Percentiles rank a stretch among this genome's conserved stretches.
Evolutionary conservation across 2,113 vertebrate species (phyloP).

Genomic region (Tenebrosternarchus preto): DNA sequence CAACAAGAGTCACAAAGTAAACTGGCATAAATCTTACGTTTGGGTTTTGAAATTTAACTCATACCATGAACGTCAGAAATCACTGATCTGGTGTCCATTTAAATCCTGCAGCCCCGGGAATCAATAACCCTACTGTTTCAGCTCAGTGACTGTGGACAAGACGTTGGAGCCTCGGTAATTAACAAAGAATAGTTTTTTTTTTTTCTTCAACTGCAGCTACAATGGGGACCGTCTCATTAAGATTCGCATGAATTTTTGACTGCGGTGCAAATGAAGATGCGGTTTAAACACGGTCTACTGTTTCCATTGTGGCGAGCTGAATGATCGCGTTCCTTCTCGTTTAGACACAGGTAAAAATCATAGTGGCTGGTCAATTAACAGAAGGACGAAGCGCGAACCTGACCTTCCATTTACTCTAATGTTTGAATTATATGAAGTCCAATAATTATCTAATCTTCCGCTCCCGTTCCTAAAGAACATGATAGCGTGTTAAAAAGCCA

Average conservation of each 20-base stretch:
- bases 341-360: conserved; percentile 76
- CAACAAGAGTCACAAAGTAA: conserved; percentile 7
- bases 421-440: too few relatives aligned
- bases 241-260: conserved; percentile 76
- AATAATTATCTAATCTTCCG: not conserved
- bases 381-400: conserved; percentile 61
- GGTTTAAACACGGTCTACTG: conserved; percentile 76
- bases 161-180: conserved; percentile 72
- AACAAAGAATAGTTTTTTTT: conserved; percentile 74
- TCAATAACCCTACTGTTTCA: conserved; percentile 73
- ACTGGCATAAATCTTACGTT: not conserved
- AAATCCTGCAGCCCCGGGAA: conserved; percentile 60
- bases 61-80: conserved; percentile 39
- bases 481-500: too few relatives aligned
- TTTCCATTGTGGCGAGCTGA: conserved; percentile 72
- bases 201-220: conserved; percentile 69
- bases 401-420: conserved; percentile 33
- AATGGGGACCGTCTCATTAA: conserved; percentile 78
- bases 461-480: not conserved
- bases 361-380: conserved; percentile 75
- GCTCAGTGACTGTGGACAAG: conserved; percentile 70
- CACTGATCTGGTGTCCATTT: conserved; percentile 56
- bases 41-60: not conserved
- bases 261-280: conserved; percentile 79
- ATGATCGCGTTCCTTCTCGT: conserved; percentile 69